Evolutionary conservation across 2,888 invertebrate species (phyloP).

Genomic region (Eristalinus sepulchralis): DNA sequence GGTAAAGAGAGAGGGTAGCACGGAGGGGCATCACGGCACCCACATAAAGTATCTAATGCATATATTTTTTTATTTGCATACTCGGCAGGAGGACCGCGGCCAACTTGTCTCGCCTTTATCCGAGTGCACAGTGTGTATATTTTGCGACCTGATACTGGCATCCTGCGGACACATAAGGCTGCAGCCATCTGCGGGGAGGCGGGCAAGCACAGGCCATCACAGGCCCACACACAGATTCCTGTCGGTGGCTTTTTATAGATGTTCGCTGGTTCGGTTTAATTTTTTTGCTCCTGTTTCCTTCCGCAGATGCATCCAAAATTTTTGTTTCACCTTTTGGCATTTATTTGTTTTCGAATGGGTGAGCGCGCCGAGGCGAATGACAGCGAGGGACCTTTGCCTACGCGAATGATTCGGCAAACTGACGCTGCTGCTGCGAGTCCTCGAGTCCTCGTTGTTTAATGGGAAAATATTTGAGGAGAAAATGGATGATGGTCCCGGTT

Average conservation of each 20-base stretch:
- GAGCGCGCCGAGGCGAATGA: background rate
- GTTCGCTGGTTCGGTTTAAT: background rate
- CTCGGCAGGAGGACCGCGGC: background rate
- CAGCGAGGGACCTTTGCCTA: background rate
- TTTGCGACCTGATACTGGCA: conserved; percentile 31
- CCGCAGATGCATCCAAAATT: background rate
- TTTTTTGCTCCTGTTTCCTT: background rate
- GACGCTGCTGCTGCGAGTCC: conserved; percentile 34
- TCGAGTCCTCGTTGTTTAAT: conserved; percentile 57
- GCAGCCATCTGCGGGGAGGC: background rate
- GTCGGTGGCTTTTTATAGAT: background rate
- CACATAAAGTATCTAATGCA: conserved; percentile 24
- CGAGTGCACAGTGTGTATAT: conserved; percentile 1
- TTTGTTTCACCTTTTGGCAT: conserved; percentile 7
- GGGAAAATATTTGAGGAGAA: conserved; percentile 64
- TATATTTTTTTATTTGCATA: conserved; percentile 27
- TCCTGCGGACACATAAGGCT: conserved; percentile 15
- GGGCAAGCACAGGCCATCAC: background rate
- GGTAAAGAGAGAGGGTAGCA: too few species aligned
- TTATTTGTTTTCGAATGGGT: conserved; percentile 18
- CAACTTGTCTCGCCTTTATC: background rate
- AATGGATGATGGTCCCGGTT: conserved; percentile 52
- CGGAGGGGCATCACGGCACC: background rate
- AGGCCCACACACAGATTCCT: conserved; percentile 5
- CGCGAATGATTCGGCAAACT: conserved; percentile 41